Conservation (phyloP, 2,113 vertebrate genomes). For the Oryzias woworae region DNA sequence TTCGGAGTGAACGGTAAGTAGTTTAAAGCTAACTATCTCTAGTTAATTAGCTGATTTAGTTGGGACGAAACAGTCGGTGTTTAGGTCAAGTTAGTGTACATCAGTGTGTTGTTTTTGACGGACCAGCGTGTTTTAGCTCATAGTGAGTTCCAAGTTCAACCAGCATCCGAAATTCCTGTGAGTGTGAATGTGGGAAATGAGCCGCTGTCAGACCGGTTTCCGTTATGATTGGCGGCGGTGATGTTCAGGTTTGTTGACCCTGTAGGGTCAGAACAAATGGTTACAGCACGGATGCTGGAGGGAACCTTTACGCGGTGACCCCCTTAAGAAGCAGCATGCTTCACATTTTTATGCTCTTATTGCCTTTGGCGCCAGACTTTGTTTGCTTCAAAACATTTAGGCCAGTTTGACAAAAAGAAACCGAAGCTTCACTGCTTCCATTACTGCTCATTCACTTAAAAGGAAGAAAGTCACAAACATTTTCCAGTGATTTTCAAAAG, state of each 20-base stretch:
- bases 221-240: too few relatives aligned
- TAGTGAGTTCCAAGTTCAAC: too few relatives aligned
- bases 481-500: too few relatives aligned
- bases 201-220: too few relatives aligned
- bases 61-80: slow-evolving; percentile 35
- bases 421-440: slow-evolving; percentile 19
- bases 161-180: too few relatives aligned
- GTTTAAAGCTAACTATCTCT: background rate
- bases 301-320: slow-evolving; percentile 21
- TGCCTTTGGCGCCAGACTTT: slow-evolving; percentile 50
- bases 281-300: background rate
- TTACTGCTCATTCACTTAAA: slow-evolving; percentile 8
- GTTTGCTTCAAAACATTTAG: slow-evolving; percentile 52
- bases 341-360: slow-evolving; percentile 18
- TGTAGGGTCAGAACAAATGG: background rate
- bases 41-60: background rate
- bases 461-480: too few relatives aligned
- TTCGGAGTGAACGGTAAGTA: slow-evolving; percentile 67
- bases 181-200: too few relatives aligned
- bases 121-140: too few relatives aligned
- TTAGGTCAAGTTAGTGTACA: background rate
- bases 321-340: background rate
- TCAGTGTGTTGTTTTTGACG: too few relatives aligned
- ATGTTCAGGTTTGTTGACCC: too few relatives aligned
- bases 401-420: slow-evolving; percentile 33